Conservation (phyloP, 1,140 invertebrate genomes). For the Brachionus rubens region DNA sequence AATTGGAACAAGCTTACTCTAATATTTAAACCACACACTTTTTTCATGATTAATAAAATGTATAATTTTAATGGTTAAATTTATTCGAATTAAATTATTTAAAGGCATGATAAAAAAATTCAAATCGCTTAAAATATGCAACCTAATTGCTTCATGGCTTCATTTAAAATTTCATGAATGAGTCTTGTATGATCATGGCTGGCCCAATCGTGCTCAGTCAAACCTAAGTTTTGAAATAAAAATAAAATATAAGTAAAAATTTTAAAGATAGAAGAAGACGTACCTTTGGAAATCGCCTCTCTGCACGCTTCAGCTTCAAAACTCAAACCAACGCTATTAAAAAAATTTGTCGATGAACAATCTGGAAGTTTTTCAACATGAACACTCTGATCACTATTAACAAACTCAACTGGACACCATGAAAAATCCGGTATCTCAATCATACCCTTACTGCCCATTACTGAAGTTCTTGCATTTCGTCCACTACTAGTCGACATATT, state of each 20-base stretch:
- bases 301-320: conserved; percentile 33
- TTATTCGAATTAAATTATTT: too few relatives aligned
- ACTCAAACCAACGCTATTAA: conserved; percentile 10
- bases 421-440: conserved; percentile 48
- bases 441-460: conserved; percentile 12
- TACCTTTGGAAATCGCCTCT: conserved; percentile 46
- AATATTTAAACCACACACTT: too few relatives aligned
- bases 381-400: not conserved
- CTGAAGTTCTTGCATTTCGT: conserved; percentile 38
- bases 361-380: not conserved
- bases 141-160: conserved; percentile 67
- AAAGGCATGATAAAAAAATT: too few relatives aligned
- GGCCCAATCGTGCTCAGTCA: conserved; percentile 66
- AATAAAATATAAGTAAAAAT: too few relatives aligned
- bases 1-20: too few relatives aligned
- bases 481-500: conserved; percentile 49
- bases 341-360: conserved; percentile 1
- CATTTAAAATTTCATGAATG: conserved; percentile 68
- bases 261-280: too few relatives aligned
- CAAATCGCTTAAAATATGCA: not conserved
- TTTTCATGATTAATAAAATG: too few relatives aligned
- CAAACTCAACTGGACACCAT: conserved; percentile 49
- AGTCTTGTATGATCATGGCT: conserved; percentile 65
- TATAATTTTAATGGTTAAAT: too few relatives aligned
- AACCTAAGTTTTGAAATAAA: too few relatives aligned